Evolutionary conservation across 2,797 vertebrate genomes (phyloP).

Genomic region (Eremophila alpestris): DNA sequence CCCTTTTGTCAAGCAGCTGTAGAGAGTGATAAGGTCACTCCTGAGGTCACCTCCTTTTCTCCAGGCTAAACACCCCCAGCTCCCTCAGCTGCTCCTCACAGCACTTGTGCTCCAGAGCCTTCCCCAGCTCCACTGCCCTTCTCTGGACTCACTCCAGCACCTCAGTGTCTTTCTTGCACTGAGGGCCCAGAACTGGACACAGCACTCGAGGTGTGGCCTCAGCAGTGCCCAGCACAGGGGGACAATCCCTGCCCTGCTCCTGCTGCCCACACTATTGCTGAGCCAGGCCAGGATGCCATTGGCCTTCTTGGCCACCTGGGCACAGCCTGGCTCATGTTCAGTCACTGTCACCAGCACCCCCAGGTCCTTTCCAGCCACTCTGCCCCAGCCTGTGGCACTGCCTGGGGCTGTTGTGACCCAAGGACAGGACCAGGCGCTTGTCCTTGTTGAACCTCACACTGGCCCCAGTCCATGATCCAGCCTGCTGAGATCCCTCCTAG

Average conservation of each 20-base stretch:
- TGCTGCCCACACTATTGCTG: neutral
- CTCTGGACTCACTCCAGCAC: neutral
- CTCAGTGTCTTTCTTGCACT: neutral
- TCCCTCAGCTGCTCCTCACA: neutral
- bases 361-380: neutral
- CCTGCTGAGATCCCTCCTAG: neutral
- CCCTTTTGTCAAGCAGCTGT: neutral
- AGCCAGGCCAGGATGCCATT: neutral
- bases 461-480: neutral
- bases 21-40: fast-evolving
- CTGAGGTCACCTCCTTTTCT: neutral
- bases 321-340: neutral
- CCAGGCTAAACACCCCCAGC: neutral
- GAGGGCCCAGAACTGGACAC: neutral
- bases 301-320: neutral
- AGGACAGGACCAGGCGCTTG: fast-evolving
- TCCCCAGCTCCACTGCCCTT: neutral
- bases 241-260: neutral
- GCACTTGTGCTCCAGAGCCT: neutral
- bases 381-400: fast-evolving
- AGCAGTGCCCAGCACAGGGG: neutral
- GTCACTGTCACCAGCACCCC: neutral
- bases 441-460: neutral
- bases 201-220: neutral
- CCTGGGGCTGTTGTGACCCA: neutral